Evolutionary conservation across 2,888 invertebrate genomes (phyloP), one percentile per base, ranked within the genome.

Genomic region (Hyposoter dolosus): DNA sequence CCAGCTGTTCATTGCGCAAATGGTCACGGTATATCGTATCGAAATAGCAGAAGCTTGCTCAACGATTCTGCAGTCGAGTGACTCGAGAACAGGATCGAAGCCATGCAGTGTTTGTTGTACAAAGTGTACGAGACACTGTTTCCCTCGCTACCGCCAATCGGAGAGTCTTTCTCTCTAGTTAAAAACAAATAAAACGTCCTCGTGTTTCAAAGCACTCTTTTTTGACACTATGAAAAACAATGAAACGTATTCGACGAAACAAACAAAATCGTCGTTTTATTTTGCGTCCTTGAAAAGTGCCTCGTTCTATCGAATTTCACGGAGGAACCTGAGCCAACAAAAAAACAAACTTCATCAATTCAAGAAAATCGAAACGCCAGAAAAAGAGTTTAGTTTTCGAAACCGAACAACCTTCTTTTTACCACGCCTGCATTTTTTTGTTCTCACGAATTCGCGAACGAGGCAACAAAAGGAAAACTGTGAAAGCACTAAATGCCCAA

Each of bases 381-480:
- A 56, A 28, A 23, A 68, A 53, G 3, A 28, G 56, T 35, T 45
- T 43, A 35, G 4, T 0, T 45, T 47, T 72, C 23, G 56, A 78
- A 19, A 66, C 1, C n/a, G 10, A 40, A 68, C n/a, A 43, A 56
- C 15, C 66, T 12, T 69, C 47, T 0, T 53, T 63, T 3, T 1
- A 40, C 10, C 35, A 75, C 53, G 75, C 19, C 12, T 47, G 17
- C n/a, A 69, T 69, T 50, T 78, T 85, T 78, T 66, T 68, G 35
- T 53, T 82, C 63, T 79, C 35, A 77, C 79, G 79, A 80, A 85
- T 79, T 85, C 71, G 65, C 74, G 76, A 79, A 79, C 82, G 82
- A 76, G 45, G 40, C 23, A 15, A 28, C 47, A 28, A 45, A 40
- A 45, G 6, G 17, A 4, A 47, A 47, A 69, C 45, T 60, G 75